phyloP scores from a whole-genome alignment of 1,140 invertebrate species.

The Saccostrea cuccullata region DNA sequence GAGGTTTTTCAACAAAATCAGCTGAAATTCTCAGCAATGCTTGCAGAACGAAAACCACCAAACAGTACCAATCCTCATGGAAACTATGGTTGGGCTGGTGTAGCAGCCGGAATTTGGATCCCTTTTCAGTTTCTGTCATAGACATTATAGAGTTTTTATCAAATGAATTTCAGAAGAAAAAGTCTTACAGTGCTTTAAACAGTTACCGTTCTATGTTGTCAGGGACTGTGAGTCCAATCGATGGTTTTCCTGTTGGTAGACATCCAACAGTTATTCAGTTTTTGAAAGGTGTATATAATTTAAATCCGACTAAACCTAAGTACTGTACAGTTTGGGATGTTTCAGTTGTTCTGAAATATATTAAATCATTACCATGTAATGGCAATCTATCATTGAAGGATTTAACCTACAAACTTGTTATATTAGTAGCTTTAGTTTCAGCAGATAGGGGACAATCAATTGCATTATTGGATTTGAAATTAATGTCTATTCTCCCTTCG shows the following conservation, averaged over 20 bases:
- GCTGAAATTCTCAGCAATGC: neutral
- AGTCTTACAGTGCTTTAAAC: constrained; percentile 11
- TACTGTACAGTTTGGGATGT: constrained; percentile 53
- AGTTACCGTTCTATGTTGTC: constrained; percentile 15
- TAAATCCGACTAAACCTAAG: constrained; percentile 15
- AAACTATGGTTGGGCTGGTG: constrained; percentile 28
- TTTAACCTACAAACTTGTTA: constrained; percentile 42
- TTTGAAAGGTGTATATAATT: constrained; percentile 8
- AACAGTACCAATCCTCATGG: constrained; percentile 14
- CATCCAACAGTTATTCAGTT: constrained; percentile 19
- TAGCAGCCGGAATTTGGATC: constrained; percentile 10
- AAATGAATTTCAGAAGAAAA: neutral
- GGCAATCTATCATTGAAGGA: neutral
- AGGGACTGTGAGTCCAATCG: neutral
- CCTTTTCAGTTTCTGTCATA: constrained; percentile 18
- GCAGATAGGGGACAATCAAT: constrained; percentile 38
- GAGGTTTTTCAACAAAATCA: constrained; percentile 12
- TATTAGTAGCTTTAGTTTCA: constrained; percentile 42
- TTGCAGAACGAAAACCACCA: constrained; percentile 1
- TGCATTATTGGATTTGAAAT: neutral
- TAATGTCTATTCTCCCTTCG: neutral
- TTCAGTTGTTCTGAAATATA: constrained; percentile 44
- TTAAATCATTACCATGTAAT: constrained; percentile 37
- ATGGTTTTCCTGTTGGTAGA: neutral
- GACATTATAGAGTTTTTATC: constrained; percentile 32